Percentiles rank a stretch among this genome's conserved stretches.
These are phyloP conservation scores for Andrena praecox DNA, from an alignment of 2,888 invertebrate genomes.

Conservation along the genomic window DNA sequence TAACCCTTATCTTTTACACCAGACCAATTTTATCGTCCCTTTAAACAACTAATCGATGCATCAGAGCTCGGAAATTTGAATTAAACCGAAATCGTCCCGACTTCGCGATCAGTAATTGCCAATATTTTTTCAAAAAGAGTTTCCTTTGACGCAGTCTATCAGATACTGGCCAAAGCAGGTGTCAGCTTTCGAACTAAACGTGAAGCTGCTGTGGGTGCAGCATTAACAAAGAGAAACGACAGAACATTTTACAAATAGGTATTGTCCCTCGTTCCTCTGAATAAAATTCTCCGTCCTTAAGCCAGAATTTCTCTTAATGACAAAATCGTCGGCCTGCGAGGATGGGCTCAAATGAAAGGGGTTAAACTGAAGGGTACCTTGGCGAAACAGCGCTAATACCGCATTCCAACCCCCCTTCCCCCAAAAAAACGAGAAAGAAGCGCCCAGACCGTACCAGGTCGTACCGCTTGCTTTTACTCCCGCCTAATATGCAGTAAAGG, in stretches of 20 bases:
- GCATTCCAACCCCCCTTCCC: constrained; percentile 56
- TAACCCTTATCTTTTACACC: too few species aligned
- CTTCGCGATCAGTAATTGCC: too few species aligned
- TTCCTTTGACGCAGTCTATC: too few species aligned
- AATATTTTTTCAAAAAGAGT: too few species aligned
- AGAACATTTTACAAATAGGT: neutral
- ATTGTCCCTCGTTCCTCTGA: neutral
- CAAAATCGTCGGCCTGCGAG: constrained; percentile 40
- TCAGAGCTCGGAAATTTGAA: too few species aligned
- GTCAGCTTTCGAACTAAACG: neutral
- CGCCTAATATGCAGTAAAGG: constrained; percentile 70
- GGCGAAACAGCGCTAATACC: constrained; percentile 71
- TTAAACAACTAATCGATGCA: too few species aligned
- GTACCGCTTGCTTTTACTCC: constrained; percentile 68
- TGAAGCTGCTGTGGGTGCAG: too few species aligned
- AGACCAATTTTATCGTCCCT: too few species aligned
- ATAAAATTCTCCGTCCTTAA: constrained; percentile 21
- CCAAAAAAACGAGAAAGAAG: constrained; percentile 59
- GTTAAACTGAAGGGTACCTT: constrained; percentile 68
- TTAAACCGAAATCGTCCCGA: too few species aligned
- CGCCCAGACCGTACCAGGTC: constrained; percentile 66
- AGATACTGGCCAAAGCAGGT: neutral
- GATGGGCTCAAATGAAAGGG: constrained; percentile 63
- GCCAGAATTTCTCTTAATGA: constrained; percentile 33
- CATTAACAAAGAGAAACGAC: neutral